Percentiles rank a stretch among this genome's conserved stretches.
These are phyloP conservation scores for Theocolax elegans DNA, from an alignment of 1,140 invertebrate genomes.

Conservation along the genomic window DNA sequence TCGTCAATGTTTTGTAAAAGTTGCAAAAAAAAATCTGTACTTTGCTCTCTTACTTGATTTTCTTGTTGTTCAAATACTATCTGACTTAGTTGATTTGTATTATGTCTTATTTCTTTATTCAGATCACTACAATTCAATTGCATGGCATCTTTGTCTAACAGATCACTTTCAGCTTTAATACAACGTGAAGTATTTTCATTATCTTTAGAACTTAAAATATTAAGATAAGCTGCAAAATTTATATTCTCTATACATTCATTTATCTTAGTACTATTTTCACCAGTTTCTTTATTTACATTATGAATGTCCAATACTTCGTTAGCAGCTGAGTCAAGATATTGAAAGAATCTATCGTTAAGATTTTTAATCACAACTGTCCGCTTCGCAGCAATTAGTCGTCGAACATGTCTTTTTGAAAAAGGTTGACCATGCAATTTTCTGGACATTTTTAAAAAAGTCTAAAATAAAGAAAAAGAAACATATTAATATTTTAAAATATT, in stretches of 20 bases:
- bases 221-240: too few species aligned
- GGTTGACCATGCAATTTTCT: background rate
- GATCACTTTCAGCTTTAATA: too few species aligned
- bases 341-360: background rate
- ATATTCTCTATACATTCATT: too few species aligned
- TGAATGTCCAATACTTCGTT: too few species aligned
- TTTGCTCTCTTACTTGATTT: background rate
- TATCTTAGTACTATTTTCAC: too few species aligned
- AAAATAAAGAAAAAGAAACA: too few species aligned
- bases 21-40: background rate
- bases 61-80: background rate
- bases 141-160: background rate
- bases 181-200: background rate
- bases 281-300: background rate
- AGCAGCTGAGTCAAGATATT: background rate
- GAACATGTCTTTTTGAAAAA: background rate
- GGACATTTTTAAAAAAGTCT: background rate
- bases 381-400: background rate
- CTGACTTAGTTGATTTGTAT: too few species aligned
- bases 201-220: too few species aligned
- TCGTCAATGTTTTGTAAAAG: background rate
- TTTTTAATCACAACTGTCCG: background rate
- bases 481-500: too few species aligned
- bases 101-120: too few species aligned
- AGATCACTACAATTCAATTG: background rate